Evolutionary conservation across 92 coral and sea anemone species (phyloP), one percentile per base, ranked within the genome.

Genomic region (Siderastrea siderea): DNA sequence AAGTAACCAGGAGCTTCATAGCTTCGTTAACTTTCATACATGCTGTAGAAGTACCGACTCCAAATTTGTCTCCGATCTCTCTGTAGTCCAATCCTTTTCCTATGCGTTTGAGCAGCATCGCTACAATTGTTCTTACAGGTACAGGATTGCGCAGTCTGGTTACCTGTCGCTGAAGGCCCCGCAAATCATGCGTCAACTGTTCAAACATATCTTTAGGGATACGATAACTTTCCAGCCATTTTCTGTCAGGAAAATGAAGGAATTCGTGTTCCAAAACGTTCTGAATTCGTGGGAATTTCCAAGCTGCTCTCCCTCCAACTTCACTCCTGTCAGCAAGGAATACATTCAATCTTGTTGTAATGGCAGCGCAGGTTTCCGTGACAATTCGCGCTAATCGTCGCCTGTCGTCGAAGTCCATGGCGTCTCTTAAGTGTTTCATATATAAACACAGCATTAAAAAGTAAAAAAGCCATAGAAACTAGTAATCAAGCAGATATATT

Each of bases 141-240:
- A 87, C 86, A 16, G 91, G 91, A n/a, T 80, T 87, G 64, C 81
- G 73, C 81, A 87, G 68, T 87, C 78, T 58, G 11, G 91, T 87
- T 19, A 76, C 84, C 51, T 38, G 38, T 57, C 80, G 65, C 49
- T 82, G 61, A 71, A 69, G 71, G 74, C 91, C 50, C 14, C 67
- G 90, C 87, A 91, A 74, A 74, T 80, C 81, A 71, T 45, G 82
- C n/a, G 26, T 45, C 86, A 80, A 80, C 75, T 72, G 94, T 59
- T 70, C 63, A 57, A 86, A 81, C 84, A 86, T 68, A 47, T 60
- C 72, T 77, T 91, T 91, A 38, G 94, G 73, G 54, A 91, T 68
- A 44, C 88, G 66, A 75, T 91, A 90, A 55, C 91, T 86, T 86
- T 91, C 94, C 69, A 91, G 81, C 94, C 94, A 86, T 73, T 80